Percentiles rank a stretch among this genome's conserved stretches.
These are phyloP conservation scores for Chroicocephalus ridibundus DNA, from an alignment of 2,113 vertebrate species.

Conservation along the genomic window DNA sequence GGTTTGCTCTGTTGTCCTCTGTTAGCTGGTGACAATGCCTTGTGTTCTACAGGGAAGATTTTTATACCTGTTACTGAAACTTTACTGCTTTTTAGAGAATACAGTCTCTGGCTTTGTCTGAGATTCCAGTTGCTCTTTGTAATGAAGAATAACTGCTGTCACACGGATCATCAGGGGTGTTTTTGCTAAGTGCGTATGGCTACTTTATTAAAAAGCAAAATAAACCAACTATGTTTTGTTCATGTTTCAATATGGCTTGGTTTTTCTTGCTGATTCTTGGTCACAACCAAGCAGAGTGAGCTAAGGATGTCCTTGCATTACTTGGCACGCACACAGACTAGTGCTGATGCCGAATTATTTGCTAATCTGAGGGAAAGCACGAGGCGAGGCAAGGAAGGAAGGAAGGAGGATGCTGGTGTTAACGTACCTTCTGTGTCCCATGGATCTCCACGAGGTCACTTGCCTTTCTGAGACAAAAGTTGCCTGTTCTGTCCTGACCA, in stretches of 20 bases:
- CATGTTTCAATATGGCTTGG: not conserved
- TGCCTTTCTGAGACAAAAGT: not conserved
- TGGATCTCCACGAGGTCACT: not conserved
- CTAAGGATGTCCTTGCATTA: not conserved
- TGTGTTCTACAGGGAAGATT: not conserved
- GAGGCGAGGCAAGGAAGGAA: not conserved
- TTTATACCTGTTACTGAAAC: not conserved
- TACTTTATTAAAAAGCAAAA: not conserved
- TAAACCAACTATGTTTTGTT: not conserved
- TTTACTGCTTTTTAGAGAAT: not conserved
- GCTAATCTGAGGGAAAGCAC: not conserved
- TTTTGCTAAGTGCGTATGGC: not conserved
- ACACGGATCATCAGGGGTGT: not conserved
- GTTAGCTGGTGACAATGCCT: not conserved
- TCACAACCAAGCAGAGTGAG: not conserved
- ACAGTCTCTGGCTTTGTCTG: not conserved
- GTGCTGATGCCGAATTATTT: not conserved
- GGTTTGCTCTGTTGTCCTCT: not conserved
- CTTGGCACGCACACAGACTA: not conserved
- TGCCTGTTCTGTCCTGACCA: not conserved
- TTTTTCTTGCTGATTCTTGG: not conserved
- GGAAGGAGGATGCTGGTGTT: not conserved
- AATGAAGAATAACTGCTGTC: not conserved
- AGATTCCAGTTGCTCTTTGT: not conserved
- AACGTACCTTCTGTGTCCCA: accelerated